These are phyloP conservation scores for Lymantria monacha DNA, from an alignment of 2,888 invertebrate genomes.

Conservation along the genomic window DNA sequence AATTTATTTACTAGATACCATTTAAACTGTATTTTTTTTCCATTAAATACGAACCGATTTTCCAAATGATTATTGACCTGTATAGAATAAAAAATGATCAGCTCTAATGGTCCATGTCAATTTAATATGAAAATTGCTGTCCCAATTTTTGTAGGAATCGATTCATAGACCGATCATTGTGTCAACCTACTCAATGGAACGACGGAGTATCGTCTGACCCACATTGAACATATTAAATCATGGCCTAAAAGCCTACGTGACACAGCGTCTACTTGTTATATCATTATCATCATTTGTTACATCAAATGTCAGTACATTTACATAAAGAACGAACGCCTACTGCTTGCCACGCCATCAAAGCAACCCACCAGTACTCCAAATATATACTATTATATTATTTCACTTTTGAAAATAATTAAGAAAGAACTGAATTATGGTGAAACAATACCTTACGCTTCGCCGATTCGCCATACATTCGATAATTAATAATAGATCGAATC, in stretches of 20 bases:
- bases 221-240: constrained; percentile 45
- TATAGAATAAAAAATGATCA: constrained; percentile 8
- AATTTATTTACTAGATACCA: too few relatives aligned
- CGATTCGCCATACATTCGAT: constrained; percentile 2
- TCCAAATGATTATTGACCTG: constrained; percentile 1
- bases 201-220: constrained; percentile 45
- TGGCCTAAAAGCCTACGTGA: constrained; percentile 59
- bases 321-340: constrained; percentile 28
- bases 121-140: constrained; percentile 22
- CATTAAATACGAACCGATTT: background rate
- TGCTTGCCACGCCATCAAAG: constrained; percentile 16
- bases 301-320: constrained; percentile 16
- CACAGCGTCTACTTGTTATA: constrained; percentile 40
- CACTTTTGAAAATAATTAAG: constrained; percentile 2
- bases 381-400: constrained; percentile 18
- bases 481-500: background rate
- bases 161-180: constrained; percentile 16
- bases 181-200: constrained; percentile 12
- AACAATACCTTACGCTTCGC: background rate
- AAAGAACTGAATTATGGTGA: background rate
- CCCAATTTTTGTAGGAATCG: constrained; percentile 17
- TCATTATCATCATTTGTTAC: constrained; percentile 32
- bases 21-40: too few relatives aligned
- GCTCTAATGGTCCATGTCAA: constrained; percentile 15
- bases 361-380: constrained; percentile 14